phyloP scores from a whole-genome alignment of 2,113 vertebrate genomes.

The Myrmecobius fasciatus region DNA sequence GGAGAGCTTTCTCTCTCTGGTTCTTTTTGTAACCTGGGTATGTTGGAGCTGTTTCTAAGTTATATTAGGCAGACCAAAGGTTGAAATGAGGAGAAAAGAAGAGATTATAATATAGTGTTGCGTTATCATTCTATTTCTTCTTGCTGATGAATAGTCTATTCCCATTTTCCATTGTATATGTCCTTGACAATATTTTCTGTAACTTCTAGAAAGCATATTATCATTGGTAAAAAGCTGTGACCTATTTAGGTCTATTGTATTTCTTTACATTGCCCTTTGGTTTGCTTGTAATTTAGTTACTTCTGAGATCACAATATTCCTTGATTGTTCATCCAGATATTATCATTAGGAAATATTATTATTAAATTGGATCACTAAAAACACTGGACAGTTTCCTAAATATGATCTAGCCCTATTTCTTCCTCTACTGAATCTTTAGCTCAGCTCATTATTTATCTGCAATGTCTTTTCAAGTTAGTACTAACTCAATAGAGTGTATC shows the following conservation, averaged over 20 bases:
- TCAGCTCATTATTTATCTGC: not conserved
- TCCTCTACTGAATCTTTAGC: not conserved
- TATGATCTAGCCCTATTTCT: not conserved
- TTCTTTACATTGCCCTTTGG: not conserved
- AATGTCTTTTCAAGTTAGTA: not conserved
- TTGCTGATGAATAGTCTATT: not conserved
- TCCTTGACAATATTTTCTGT: not conserved
- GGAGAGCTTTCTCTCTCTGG: not conserved
- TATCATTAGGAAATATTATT: not conserved
- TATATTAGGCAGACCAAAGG: not conserved
- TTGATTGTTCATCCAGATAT: not conserved
- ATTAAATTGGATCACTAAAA: not conserved
- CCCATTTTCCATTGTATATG: not conserved
- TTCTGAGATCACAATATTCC: not conserved
- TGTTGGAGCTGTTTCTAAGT: not conserved
- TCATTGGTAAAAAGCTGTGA: not conserved
- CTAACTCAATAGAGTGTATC: not conserved
- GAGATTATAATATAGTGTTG: not conserved
- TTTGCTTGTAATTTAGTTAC: not conserved
- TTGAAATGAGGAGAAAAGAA: not conserved
- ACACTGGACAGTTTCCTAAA: not conserved
- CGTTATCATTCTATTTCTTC: not conserved
- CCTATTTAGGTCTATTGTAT: not conserved
- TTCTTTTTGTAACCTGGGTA: not conserved
- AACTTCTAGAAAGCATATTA: not conserved